Base-by-base conservation (phyloP, 2,888 invertebrate species). In the Cryptocephalus primarius region DNA sequence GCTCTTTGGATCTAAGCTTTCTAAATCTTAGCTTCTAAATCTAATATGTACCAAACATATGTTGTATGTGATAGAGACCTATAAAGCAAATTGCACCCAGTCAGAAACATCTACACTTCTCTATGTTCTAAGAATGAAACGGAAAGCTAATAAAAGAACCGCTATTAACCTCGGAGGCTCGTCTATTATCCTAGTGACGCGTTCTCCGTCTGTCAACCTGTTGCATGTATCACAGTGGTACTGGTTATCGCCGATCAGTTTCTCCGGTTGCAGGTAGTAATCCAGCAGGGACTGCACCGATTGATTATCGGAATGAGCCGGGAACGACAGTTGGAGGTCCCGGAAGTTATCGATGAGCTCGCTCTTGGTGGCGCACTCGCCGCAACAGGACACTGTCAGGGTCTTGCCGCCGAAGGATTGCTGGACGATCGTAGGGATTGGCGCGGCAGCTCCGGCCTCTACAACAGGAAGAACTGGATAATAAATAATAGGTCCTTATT, bases 171-270 rank as follows among this genome's bases (percentile, higher is more conserved):
- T 83, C 40, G 82, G 78, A 0, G 91, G 91, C 4, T 85, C 77
- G 44, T 82, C 78, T 9, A 84, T 77, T 8, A 90, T 79, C 51
- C 75, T 75, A 9, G 83, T 80, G 36, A 76, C 75, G 31, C 84
- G 75, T 63, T 85, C 84, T 0, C 88, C 91, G 60, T 91, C 88
- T 38, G 84, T 82, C 10, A 88, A 70, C 10, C 75, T 75, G 43
- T 77, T 78, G 64, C 91, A 92, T 43, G 78, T 78, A 50, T 82
- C 82, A 72, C 91, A 92, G 53, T 79, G 78, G 66, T 91, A 92
- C 68, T 82, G 78, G 64, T 92, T 91, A 44, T 88, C 88, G 0
- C 85, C 90, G 1, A 80, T 77, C 33, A 92, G 68, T 45, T 77
- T 79, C 64, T 92, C 91, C 1, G 85, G 81, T 13, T 83, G 79